Evolutionary conservation across 2,113 vertebrate species (phyloP).

Genomic region (Anarrhichthys ocellatus): DNA sequence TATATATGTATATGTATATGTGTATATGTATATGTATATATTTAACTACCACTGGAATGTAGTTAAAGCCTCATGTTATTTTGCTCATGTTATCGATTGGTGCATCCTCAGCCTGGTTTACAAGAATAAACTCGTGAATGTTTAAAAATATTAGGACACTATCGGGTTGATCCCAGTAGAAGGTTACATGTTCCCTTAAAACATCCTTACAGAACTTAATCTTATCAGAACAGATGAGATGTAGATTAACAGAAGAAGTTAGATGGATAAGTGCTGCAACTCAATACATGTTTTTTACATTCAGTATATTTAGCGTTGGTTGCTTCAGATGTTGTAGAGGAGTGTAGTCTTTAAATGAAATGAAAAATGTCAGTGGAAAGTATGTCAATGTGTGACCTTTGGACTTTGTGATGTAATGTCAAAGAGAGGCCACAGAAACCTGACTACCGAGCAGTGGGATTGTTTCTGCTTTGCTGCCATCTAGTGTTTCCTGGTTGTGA

Average conservation of each 20-base stretch:
- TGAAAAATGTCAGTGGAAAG: background rate
- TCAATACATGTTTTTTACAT: background rate
- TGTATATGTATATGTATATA: no score
- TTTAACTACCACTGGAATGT: background rate
- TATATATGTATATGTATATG: background rate
- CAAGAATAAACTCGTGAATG: no score
- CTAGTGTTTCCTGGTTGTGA: slow-evolving; percentile 53
- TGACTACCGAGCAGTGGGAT: background rate
- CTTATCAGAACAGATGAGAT: background rate
- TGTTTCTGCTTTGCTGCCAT: slow-evolving; percentile 47
- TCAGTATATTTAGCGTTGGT: background rate
- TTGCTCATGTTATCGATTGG: no score
- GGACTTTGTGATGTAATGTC: background rate
- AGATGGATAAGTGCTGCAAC: background rate
- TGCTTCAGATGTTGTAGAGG: background rate
- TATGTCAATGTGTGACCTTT: background rate
- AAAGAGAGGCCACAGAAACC: background rate
- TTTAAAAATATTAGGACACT: no score
- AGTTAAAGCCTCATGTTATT: no score
- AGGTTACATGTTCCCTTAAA: no score
- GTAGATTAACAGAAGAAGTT: background rate
- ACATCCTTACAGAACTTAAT: no score
- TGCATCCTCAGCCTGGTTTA: no score
- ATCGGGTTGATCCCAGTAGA: no score
- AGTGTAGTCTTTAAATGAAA: background rate